Base-by-base conservation (phyloP, 2,113 vertebrate genomes). In the Eulemur macaco region DNA sequence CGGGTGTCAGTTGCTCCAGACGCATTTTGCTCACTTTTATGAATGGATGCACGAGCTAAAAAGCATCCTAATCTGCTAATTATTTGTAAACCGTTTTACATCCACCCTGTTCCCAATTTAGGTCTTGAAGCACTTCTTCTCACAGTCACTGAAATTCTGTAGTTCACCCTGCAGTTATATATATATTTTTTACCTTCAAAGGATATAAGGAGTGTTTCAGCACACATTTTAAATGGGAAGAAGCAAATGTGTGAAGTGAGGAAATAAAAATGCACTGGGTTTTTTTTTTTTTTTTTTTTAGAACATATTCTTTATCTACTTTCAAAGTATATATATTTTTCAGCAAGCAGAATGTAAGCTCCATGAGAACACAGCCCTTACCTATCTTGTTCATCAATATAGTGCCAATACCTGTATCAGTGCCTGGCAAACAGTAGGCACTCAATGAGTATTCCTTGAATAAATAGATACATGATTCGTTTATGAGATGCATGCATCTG, bases 201-300 rank as follows among this genome's bases (percentile, higher is more conserved):
- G 83, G 97, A 80, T 84, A 85, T 86, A 91, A 86, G 93, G 74
- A 97, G 31, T 81, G n/a, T 80, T 91, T 98, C 91, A 89, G 74
- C 68, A 84, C 97, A 95, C 95, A 93, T 97, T 95, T 97, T 96
- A 96, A 94, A 96, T 95, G 97, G 60, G 93, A 96, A 96, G 82
- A 97, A 94, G 90, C 69, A 94, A 95, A 95, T 89, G 89, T 97
- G 94, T 97, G 95, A 98, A 97, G 56, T 64, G 74, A 94, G 23
- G 76, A 97, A 97, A 97, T 93, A 97, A 97, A 97, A 98, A 97
- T 97, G 94, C 25, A 96, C 64, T 54, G 50, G 56, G 25, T 1
- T 50, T 95, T 42, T 42, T 42, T 42, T 42, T 39, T 3, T 39
- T 39, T 91, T 90, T 93, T 97, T 93, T 96, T 88, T 39, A 90